Evolutionary conservation across 2,888 invertebrate species (phyloP), one percentile per base, ranked within the genome.

Genomic region (Hesperia comma): DNA sequence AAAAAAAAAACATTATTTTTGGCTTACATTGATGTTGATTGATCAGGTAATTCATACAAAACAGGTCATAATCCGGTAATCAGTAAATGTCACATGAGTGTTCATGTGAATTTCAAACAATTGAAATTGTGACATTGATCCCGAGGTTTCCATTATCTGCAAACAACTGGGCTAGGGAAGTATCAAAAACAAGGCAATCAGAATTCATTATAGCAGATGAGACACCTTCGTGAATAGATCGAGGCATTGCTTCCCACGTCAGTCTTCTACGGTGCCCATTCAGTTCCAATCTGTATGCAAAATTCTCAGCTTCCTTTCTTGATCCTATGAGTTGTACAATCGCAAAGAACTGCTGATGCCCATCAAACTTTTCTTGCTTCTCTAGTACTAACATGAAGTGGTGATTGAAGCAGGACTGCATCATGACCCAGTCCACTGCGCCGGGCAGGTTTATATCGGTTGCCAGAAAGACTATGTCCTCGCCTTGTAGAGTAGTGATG

Each of bases 361-460:
- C 99, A 92, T 99, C 99, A 86, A 96, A 98, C 85, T 99, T 99
- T 81, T 99, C 99, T 90, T 99, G 98, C 85, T 99, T 99, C 86
- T 99, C 99, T 61, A 99, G 94, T 41, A 99, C 99, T 74, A 99
- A 94, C 99, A 99, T 99, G 83, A 99, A 99, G 88, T 99, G 98
- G 84, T 99, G 99, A 67, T 98, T 98, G 87, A 99, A 99, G 89
- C 99, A 99, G 33, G 98, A 98, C 92, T 99, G 99, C 99, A 99
- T 99, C 99, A 99, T 99, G 4, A 98, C 98, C 99, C 99, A 99
- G 88, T 99, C 99, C 10, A 99, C 99, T 40, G 99, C 99, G 68
- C 99, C 99, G 7, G 99, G 99, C 74, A 99, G 94, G 93, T 99
- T 99, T 70, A 99, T 99, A 88, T 99, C 99, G 46, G 99, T 99